Evolutionary conservation across 1,140 invertebrate species (phyloP).

Genomic region (Antheraea pernyi): DNA sequence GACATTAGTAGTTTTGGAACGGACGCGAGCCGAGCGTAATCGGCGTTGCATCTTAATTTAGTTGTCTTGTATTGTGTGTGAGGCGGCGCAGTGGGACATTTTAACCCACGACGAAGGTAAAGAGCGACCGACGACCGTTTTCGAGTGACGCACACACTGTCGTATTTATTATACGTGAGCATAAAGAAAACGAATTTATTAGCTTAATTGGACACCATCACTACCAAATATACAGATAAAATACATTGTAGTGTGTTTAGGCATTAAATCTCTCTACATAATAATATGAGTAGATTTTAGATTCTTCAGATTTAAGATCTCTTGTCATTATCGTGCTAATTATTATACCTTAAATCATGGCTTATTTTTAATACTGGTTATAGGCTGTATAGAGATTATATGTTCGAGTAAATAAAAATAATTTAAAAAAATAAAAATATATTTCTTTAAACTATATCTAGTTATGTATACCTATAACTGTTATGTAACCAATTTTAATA

Average conservation of each 20-base stretch:
- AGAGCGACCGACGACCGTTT: slow-evolving; percentile 30
- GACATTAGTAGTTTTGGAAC: slow-evolving; percentile 37
- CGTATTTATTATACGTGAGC: slow-evolving; percentile 35
- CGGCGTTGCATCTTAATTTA: slow-evolving; percentile 73
- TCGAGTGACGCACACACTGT: slow-evolving; percentile 32
- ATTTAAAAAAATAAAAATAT: no score
- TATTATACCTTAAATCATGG: no score
- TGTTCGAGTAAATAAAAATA: no score
- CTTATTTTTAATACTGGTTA: no score
- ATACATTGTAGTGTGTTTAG: neutral
- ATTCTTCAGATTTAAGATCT: no score
- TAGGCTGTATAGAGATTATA: no score
- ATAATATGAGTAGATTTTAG: neutral
- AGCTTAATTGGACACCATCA: slow-evolving; percentile 27
- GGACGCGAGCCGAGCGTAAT: slow-evolving; percentile 50
- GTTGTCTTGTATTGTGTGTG: slow-evolving; percentile 66
- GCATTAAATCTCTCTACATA: neutral
- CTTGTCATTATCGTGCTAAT: no score
- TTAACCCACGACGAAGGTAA: slow-evolving; percentile 44
- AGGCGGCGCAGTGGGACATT: slow-evolving; percentile 46
- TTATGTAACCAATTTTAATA: no score
- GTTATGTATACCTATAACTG: no score
- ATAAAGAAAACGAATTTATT: slow-evolving; percentile 33
- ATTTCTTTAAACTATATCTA: no score
- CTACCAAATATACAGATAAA: slow-evolving; percentile 1